Base-by-base conservation (phyloP, 2,797 vertebrate genomes). In the Poecilia picta region DNA sequence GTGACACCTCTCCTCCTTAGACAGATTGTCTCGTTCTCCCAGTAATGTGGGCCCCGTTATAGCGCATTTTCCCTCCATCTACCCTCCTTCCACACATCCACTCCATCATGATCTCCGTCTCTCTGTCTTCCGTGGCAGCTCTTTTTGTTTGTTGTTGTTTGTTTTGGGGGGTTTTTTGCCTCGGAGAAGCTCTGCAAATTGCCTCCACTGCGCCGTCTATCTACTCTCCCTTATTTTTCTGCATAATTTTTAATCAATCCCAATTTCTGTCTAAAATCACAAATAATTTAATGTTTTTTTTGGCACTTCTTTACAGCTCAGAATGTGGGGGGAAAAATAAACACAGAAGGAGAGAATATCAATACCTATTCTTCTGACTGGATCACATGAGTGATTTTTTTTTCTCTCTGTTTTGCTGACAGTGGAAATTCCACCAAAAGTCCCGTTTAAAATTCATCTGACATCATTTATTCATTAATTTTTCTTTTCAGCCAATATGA, bases 1-100 rank as follows among this genome's bases (percentile, higher is more conserved):
- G 94, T 95, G 95, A 95, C 95, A 95, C 91, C 92, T 95, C 94
- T 95, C 92, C 93, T 95, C 89, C 93, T 94, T 93, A 94, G 93
- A 96, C 95, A 95, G 94, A 96, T 95, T 93, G 93, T 93, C 93
- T 93, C 87, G 81, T 94, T 91, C 88, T 84, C 59, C 72, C 73
- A 74, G 88, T 95, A 95, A 94, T 94, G 89, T 92, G 87, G 91
- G 92, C 87, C 91, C 89, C 46, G 90, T 95, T 92, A 91, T 87
- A 83, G 84, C 88, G 85, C 88, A 84, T 85, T 88, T 81, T 82
- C 76, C 71, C 82, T 73, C 85, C 36, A 5, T 79, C 81, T 49
- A 70, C 78, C 76, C 73, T 76, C 18, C 78, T 43, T 74, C 53
- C 33, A 23, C 79, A 71, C 70, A 70, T 28, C 25, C 64, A 66